Conservation (phyloP, 1,140 invertebrate genomes). For the Drosophila baimaii region DNA sequence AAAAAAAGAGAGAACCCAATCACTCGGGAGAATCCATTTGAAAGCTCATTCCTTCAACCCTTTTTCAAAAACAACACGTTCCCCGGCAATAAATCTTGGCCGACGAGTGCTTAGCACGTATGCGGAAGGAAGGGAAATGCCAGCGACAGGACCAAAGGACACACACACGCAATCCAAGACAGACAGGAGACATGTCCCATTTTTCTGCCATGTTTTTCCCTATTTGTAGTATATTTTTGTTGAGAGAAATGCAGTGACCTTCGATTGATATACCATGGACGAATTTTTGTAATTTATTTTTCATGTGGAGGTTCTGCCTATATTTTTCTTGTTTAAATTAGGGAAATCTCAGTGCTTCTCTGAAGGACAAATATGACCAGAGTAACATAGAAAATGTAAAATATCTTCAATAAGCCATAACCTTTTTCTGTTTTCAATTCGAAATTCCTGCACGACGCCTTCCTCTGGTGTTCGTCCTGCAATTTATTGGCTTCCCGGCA, state of each 20-base stretch:
- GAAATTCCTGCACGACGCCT: constrained; percentile 30
- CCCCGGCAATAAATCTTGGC: constrained; percentile 66
- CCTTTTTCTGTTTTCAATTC: constrained; percentile 45
- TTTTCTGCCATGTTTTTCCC: constrained; percentile 7
- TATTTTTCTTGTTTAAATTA: too few relatives aligned
- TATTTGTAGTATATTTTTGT: constrained; percentile 22
- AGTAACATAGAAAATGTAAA: constrained; percentile 25
- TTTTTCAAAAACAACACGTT: constrained; percentile 70
- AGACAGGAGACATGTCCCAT: constrained; percentile 47
- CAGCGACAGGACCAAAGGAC: constrained; percentile 13
- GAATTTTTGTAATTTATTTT: background rate
- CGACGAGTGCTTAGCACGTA: constrained; percentile 63
- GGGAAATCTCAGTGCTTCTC: too few relatives aligned
- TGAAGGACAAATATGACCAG: constrained; percentile 54
- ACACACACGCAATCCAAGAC: constrained; percentile 27
- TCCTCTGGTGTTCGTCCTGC: constrained; percentile 9
- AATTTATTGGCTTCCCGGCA: constrained; percentile 61
- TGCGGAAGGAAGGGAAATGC: constrained; percentile 37
- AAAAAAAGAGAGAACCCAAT: constrained; percentile 3
- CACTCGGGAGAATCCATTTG: constrained; percentile 23
- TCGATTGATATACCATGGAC: constrained; percentile 4
- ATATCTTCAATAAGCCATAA: constrained; percentile 46
- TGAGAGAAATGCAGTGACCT: constrained; percentile 44
- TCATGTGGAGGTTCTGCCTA: too few relatives aligned
- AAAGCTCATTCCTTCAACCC: constrained; percentile 38